Evolutionary conservation across 2,888 invertebrate species (phyloP), one percentile per base, ranked within the genome.

Genomic region (Belgica antarctica): DNA sequence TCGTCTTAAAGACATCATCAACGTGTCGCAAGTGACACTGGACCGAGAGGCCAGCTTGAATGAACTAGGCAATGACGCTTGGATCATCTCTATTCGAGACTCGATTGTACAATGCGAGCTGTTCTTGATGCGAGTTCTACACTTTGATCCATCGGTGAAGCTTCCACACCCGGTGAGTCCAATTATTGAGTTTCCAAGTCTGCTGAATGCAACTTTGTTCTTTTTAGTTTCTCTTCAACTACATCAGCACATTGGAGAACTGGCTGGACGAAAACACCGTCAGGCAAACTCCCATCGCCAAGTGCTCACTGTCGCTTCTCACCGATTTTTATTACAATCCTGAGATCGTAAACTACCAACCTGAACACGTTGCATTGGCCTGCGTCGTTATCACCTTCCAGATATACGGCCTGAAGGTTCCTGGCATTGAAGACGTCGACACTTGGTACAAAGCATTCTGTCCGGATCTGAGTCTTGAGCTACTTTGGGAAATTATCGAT

Each of bases 71-170:
- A 68, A 68, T 22, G 46, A 68, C 19, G 12, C 31, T 4, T 68
- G 52, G 57, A 22, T 57, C 3, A 5, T 57, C 4, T 57, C 57
- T 19, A 57, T 57, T 2, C 12, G 57, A 19, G 68, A 68, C 19
- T 28, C 68, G 22, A 68, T 68, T 2, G 57, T 68, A 34, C 68
- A 68, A 31, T 52, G 57, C 15, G 68, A 68, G 17, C 24, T 68
- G 52, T 57, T 68, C 31, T 34, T 68, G 1, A 68, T 68, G 68
- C 15, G 68, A 34, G 68, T 68, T 3, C n/a, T 68, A 5, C 28
- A 68, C 17, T 68, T 68, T 24, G 28, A 47, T 10, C 52, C 68
- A 57, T 31, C 31, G 5, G 31, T 27, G 5, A 22, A 12, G 12
- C n/a, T 68, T 7, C 68, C 68, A 1, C 68, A 68, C 24, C 1